Evolutionary conservation across 2,888 invertebrate genomes (phyloP).

Genomic region (Copidosoma aretas): DNA sequence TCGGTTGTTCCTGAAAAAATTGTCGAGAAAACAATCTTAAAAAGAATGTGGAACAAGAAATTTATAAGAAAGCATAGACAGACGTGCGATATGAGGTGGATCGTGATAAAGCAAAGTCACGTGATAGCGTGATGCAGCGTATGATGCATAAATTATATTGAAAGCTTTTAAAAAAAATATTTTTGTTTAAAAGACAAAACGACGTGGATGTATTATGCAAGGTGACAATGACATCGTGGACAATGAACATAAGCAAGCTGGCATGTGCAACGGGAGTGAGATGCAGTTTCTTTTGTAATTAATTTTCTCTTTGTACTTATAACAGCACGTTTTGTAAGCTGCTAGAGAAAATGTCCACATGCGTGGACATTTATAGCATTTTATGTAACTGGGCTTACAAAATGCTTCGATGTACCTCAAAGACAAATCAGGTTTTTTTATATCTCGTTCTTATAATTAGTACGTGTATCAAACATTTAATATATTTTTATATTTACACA

Average conservation of each 20-base stretch:
- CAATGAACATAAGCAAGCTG: constrained; percentile 39
- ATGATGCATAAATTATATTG: constrained; percentile 10
- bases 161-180: constrained; percentile 15
- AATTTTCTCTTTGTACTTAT: not conserved
- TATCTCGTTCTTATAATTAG: no score
- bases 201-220: constrained; percentile 24
- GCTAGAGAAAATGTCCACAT: constrained; percentile 11
- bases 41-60: no score
- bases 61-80: not conserved
- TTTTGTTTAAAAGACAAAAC: constrained; percentile 12
- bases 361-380: not conserved
- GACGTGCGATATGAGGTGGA: not conserved
- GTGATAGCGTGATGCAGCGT: constrained; percentile 10
- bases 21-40: no score
- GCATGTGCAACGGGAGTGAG: constrained; percentile 29
- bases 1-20: no score
- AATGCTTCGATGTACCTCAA: not conserved
- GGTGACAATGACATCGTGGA: constrained; percentile 32
- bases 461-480: no score
- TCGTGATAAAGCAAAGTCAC: constrained; percentile 30
- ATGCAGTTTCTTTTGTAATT: constrained; percentile 15
- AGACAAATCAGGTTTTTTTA: no score
- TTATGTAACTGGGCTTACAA: not conserved
- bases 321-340: not conserved
- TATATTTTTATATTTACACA: no score